Percentiles rank a stretch among this genome's conserved stretches.
Evolutionary conservation across 2,113 vertebrate genomes (phyloP).

Genomic region (Thalassarche chlororhynchos): DNA sequence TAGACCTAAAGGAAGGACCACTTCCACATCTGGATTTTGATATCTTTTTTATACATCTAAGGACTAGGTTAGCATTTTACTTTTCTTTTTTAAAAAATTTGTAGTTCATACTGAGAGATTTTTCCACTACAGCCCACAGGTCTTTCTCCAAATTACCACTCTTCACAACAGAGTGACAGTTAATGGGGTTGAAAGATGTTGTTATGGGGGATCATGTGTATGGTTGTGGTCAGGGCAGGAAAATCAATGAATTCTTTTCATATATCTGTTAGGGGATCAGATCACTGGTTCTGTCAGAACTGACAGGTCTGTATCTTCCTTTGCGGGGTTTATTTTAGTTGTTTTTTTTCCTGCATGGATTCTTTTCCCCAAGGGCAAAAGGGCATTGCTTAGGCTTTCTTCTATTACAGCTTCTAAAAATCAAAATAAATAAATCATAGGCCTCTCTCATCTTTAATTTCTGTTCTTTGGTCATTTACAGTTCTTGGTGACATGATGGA

Average conservation of each 20-base stretch:
- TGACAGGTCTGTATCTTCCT: not conserved
- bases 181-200: not conserved
- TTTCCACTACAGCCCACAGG: not conserved
- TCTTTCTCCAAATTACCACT: not conserved
- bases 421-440: slow-evolving; percentile 32
- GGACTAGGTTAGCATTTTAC: not conserved
- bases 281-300: not conserved
- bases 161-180: not conserved
- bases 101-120: not conserved
- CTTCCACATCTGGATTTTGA: not conserved
- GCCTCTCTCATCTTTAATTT: slow-evolving; percentile 38
- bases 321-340: not conserved
- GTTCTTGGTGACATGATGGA: slow-evolving; percentile 1
- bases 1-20: not conserved
- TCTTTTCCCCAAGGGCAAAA: not conserved
- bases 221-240: not conserved
- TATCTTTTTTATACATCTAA: not conserved
- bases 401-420: slow-evolving; percentile 12
- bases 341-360: not conserved
- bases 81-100: not conserved
- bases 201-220: not conserved
- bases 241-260: not conserved
- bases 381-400: not conserved
- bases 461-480: not conserved
- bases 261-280: not conserved